These are phyloP conservation scores for Homalodisca vitripennis DNA, from an alignment of 1,140 invertebrate genomes.

Conservation along the genomic window DNA sequence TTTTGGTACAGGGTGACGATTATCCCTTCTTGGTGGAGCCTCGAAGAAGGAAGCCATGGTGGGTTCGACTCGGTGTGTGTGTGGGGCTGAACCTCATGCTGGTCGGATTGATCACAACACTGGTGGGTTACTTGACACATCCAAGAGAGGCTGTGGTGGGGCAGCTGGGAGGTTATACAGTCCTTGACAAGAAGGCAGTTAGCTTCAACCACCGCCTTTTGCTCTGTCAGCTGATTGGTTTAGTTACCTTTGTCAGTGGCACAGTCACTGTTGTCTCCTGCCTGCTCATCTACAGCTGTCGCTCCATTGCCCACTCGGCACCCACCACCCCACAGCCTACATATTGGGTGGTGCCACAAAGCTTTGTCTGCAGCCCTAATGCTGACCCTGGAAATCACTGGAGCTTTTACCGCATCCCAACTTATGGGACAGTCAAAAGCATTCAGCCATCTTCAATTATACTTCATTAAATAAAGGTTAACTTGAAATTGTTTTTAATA, in stretches of 20 bases:
- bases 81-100: background rate
- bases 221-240: background rate
- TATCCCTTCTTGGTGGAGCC: background rate
- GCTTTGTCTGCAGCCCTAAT: too few species aligned
- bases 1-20: background rate
- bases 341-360: background rate
- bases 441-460: too few species aligned
- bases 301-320: too few species aligned
- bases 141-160: background rate
- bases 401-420: background rate
- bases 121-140: background rate
- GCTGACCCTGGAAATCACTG: too few species aligned
- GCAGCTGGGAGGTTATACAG: background rate
- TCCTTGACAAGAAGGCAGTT: background rate
- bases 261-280: background rate
- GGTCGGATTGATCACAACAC: background rate
- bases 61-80: background rate
- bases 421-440: background rate
- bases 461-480: too few species aligned
- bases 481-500: too few species aligned
- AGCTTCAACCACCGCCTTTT: background rate
- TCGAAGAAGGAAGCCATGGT: background rate
- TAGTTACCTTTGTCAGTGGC: background rate
- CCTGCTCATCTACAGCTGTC: background rate
- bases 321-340: background rate